Base-by-base conservation (phyloP, 2,113 vertebrate genomes). In the Monopterus albus region DNA sequence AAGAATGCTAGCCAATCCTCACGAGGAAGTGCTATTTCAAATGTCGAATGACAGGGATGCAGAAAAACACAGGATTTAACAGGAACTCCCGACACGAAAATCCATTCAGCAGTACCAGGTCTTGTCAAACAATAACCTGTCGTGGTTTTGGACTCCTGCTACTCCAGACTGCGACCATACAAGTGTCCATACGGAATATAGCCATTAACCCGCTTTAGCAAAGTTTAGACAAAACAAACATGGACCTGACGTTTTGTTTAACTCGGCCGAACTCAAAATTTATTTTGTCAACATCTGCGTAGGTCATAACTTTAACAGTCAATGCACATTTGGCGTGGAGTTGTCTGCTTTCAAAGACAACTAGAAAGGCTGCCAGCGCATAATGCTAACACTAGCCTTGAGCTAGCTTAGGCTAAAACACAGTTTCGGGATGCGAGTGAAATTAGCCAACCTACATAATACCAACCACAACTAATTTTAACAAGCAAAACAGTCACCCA, bases 321-420 rank as follows among this genome's bases (percentile, higher is more conserved):
- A 25, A 12, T 45, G 20, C 13, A 23, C 11, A 61, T 50, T 52
- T 60, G 17, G 31, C 33, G 9, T 39, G 28, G 33, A 68, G 51
- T 66, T 57, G 35, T 42, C 53, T 43, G 66, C 9, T 66, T 88
- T 88, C 88, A 91, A 89, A 86, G 84, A 88, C 85, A 89, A 91
- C 89, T 88, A 88, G 79, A 86, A 50, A 72, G 64, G 45, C 70
- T 80, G 47, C 50, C 8, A 60, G 68, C 69, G 56, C 75, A 38
- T 7, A 40, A 53, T 76, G 82, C 79, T 91, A 91, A 75, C 78
- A 35, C 17, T 12, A 63, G 83, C 74, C 14, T 10, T 65, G 83
- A 75, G 43, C 23, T 58, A 61, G 74, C 87, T n/a, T 39, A 67
- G 7, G 49, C 59, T 85, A 42, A 25, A 33, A 26, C 18, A 3